Percentiles rank a stretch among this genome's conserved stretches.
Conservation (phyloP, 1,140 invertebrate species). For the Drosophila santomea region DNA sequence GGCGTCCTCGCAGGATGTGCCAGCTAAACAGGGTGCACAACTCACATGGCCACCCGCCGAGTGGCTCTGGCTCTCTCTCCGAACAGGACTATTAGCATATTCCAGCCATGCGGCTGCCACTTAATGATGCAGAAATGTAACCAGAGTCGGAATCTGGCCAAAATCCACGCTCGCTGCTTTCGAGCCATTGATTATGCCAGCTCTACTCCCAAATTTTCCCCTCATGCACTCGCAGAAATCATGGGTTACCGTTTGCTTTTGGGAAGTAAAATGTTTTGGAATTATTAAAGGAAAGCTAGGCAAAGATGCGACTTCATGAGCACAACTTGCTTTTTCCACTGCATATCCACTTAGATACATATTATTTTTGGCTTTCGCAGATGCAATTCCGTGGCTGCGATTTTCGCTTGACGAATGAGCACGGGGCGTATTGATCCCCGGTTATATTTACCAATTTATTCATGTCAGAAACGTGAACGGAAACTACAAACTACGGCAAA, state of each 20-base stretch:
- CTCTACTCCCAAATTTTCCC: conserved; percentile 9
- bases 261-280: too few species aligned
- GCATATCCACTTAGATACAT: background rate
- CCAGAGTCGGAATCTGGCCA: conserved; percentile 44
- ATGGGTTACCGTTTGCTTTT: too few species aligned
- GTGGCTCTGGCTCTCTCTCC: conserved; percentile 15
- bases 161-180: conserved; percentile 47
- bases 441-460: conserved; percentile 70
- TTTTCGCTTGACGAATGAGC: conserved; percentile 39
- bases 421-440: conserved; percentile 45
- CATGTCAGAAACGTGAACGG: conserved; percentile 64
- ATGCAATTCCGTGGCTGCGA: conserved; percentile 18
- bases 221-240: conserved; percentile 7
- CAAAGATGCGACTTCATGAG: too few species aligned
- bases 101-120: conserved; percentile 65
- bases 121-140: conserved; percentile 78
- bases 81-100: conserved; percentile 63
- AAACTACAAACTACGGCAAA: conserved; percentile 43
- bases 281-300: too few species aligned
- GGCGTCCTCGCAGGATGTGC: conserved; percentile 8
- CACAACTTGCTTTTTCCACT: background rate
- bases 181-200: conserved; percentile 67
- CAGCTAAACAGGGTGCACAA: conserved; percentile 26
- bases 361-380: conserved; percentile 4
- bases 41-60: conserved; percentile 41